Conservation (phyloP, 2,888 invertebrate genomes). For the Boloria euphrosyne region DNA sequence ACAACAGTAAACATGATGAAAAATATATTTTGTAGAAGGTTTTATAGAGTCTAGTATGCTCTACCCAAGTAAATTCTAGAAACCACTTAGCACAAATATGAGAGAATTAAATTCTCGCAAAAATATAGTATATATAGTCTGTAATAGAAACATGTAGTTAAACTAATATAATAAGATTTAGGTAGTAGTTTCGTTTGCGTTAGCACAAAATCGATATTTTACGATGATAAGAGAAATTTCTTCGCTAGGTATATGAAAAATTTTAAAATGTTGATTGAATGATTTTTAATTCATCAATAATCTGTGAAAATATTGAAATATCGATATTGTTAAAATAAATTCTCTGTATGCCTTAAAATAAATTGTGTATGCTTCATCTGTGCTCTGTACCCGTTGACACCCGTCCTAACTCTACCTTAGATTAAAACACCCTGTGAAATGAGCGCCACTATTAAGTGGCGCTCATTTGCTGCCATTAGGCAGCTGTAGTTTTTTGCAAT, state of each 20-base stretch:
- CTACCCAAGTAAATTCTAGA: conserved; percentile 8
- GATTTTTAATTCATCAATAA: background rate
- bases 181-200: background rate
- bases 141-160: conserved; percentile 9
- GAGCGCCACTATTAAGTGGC: conserved; percentile 54
- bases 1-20: conserved; percentile 23
- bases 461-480: too few species aligned
- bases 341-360: conserved; percentile 3
- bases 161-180: background rate
- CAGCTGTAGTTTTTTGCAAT: conserved; percentile 38
- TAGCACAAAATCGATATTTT: conserved; percentile 6
- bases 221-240: background rate
- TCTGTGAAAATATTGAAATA: background rate
- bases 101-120: conserved; percentile 35
- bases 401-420: conserved; percentile 77
- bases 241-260: background rate
- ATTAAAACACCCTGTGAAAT: conserved; percentile 79
- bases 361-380: background rate
- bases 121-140: conserved; percentile 11
- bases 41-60: conserved; percentile 9
- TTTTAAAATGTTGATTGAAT: background rate
- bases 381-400: conserved; percentile 40
- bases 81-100: conserved; percentile 11
- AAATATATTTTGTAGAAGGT: conserved; percentile 12
- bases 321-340: background rate